Evolutionary conservation across 2,797 vertebrate species (phyloP), one percentile per base, ranked within the genome.

Genomic region (Scarus forsteni): DNA sequence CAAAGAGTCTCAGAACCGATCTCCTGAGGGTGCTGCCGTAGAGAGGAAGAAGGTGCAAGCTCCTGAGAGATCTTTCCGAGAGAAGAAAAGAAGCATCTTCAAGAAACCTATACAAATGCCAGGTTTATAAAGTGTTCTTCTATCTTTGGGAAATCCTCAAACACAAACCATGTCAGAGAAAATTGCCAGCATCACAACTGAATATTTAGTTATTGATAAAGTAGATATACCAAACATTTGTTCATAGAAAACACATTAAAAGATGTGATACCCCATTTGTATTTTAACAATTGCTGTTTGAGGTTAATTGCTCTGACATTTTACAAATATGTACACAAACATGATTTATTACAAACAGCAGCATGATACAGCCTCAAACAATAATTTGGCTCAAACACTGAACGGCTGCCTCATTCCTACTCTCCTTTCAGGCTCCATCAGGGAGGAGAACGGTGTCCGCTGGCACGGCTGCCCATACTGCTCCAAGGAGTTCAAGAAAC

Each of bases 381-480:
- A 3, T n/a, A 1, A 3, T 5, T 18, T 34, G 49, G 43, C n/a
- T 45, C 8, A 18, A 42, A 34, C 39, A 14, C 39, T 5, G 13
- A 3, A 35, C 27, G 34, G 15, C 50, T 45, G 7, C 46, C 40
- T 73, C 7, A 66, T 18, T 42, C 60, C n/a, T 13, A 1, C 15
- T 43, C 44, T 60, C n/a, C 39, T 42, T 52, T 44, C 79, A 98
- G 98, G 98, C 73, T 98, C 97, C 12, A 93, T 99, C 87, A 94
- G 98, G 16, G 97, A 99, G 86, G 98, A 97, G 89, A 97, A 98
- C 6, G 98, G 98, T 0, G 92, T 99, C 12, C 95, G 97, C 39
- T 99, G 98, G 98, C 98, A 99, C 0, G 96, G 97, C 88, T 99
- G 98, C 79, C 97, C 97, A 0, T 99, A 98, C 72, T 99, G 98